phyloP scores from a whole-genome alignment of 2,113 vertebrate genomes.

The Mungos mungo region DNA sequence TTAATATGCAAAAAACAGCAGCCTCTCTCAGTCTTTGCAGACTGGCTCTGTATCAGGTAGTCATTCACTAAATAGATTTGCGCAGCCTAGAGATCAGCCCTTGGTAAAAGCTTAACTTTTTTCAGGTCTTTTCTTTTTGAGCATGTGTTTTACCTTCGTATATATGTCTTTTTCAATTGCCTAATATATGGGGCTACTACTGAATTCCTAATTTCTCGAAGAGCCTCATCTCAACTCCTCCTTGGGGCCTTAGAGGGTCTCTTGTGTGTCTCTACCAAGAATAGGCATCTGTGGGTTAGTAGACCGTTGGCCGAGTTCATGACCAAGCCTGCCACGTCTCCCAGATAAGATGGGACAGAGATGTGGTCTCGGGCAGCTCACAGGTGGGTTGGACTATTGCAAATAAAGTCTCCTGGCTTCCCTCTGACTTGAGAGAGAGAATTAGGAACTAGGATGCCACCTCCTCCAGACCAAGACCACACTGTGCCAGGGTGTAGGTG shows the following conservation, averaged over 20 bases:
- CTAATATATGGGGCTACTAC: not conserved
- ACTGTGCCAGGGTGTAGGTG: not conserved
- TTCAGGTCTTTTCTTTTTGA: not conserved
- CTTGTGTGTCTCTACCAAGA: not conserved
- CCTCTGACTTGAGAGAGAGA: not conserved
- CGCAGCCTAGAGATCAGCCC: not conserved
- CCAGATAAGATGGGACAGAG: not conserved
- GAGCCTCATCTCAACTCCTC: not conserved
- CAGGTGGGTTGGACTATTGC: not conserved
- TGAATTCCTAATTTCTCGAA: not conserved
- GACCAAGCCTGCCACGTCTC: not conserved
- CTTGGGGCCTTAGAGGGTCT: not conserved
- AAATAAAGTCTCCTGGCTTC: not conserved
- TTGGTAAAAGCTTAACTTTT: not conserved
- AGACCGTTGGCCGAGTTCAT: not conserved
- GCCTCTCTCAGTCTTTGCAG: not conserved
- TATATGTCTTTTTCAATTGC: not conserved
- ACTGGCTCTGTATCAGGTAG: not conserved
- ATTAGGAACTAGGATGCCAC: not conserved
- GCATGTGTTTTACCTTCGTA: not conserved
- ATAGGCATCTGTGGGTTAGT: not conserved
- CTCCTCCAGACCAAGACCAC: not conserved
- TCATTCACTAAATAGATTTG: not conserved
- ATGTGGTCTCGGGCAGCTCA: not conserved
- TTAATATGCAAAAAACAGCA: not conserved